Base-by-base conservation (phyloP, 2,113 vertebrate genomes). In the Bubo blakistoni region DNA sequence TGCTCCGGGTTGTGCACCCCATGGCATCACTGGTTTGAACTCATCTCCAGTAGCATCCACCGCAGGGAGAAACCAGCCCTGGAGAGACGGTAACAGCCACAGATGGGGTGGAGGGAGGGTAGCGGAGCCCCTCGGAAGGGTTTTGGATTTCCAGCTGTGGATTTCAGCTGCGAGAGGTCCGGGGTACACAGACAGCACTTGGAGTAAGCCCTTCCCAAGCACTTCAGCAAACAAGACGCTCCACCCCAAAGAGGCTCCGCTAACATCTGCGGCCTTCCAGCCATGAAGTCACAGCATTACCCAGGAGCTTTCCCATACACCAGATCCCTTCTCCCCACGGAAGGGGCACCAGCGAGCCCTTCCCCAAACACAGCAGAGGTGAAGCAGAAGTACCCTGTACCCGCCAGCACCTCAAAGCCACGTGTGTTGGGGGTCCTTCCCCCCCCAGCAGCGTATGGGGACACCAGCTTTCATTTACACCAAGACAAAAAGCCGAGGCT, bases 351-450 rank as follows among this genome's bases (percentile, higher is more conserved):
- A 3, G 10, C 0, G 6, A 62, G 22, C 51, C 59, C 61, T 21
- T 42, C 55, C 70, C 66, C 42, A 29, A 3, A 2, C 26, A 2
- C 32, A 34, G 36, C 47, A 27, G 40, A 24, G 27, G 54, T 5
- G 24, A 26, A 51, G 40, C 62, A 36, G 67, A 15, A 47, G 15
- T 1, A 13, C 10, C 59, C 58, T 2, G 27, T 0, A 29, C 1
- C 51, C 74, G 80, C 65, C 27, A 25, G 25, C 40, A 20, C 32
- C 82, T 3, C 70, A 14, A 8, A 47, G 16, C 87, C 42, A 4
- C 0, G 1, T 3, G 26, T 11, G 4, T 12, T 2, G 7, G 16
- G 44, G 46, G 10, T 16, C 47, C 19, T 5, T 19, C 17, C 55
- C 36, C 22, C 21, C n/a, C 6, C 16, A 1, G 58, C 58, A 61